Conservation (phyloP, 2,797 vertebrate species). For the Smutsia temminckii region DNA sequence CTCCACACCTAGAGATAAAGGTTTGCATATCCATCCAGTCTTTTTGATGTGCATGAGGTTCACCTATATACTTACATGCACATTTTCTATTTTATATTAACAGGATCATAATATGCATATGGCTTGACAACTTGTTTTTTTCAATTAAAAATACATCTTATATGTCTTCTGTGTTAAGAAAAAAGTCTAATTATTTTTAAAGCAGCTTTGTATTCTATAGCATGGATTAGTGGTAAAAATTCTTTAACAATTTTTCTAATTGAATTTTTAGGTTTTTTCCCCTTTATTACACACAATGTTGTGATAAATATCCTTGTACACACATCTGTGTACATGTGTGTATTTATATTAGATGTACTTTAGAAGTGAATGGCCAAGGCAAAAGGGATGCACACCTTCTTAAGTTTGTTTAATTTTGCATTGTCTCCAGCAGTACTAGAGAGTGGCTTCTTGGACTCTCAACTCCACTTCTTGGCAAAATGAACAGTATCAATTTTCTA, state of each 20-base stretch:
- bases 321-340: not conserved
- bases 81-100: not conserved
- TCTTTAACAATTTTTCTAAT: not conserved
- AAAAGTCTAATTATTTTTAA: not conserved
- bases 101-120: not conserved
- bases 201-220: not conserved
- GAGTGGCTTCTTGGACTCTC: not conserved
- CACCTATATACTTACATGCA: not conserved
- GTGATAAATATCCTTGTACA: not conserved
- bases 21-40: not conserved
- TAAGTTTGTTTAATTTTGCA: not conserved
- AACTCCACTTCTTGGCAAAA: not conserved
- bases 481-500: not conserved
- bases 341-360: not conserved
- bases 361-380: not conserved
- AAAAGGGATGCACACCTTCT: not conserved
- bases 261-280: not conserved
- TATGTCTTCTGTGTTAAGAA: not conserved
- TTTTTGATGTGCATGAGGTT: not conserved
- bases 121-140: not conserved
- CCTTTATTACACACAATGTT: not conserved
- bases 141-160: not conserved
- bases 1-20: not conserved
- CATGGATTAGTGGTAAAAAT: not conserved
- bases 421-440: not conserved